Conservation (phyloP, 2,113 vertebrate species). For the Tachuris rubrigastra region DNA sequence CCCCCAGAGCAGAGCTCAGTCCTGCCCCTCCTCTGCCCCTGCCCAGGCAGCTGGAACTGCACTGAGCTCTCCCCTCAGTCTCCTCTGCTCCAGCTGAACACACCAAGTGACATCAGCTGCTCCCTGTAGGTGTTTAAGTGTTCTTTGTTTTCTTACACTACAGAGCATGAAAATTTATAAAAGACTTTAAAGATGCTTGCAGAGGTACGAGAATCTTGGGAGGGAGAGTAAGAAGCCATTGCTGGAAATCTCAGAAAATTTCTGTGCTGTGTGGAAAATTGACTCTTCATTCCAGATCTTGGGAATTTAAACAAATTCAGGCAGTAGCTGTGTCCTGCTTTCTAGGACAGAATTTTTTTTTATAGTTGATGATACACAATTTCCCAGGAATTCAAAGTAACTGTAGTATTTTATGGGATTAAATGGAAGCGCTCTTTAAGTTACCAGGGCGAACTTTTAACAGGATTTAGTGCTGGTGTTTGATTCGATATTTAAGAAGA, state of each 20-base stretch:
- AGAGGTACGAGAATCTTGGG: background rate
- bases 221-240: background rate
- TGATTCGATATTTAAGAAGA: background rate
- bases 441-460: background rate
- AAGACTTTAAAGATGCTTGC: background rate
- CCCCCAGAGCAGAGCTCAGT: too few relatives aligned
- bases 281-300: background rate
- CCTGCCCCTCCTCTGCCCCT: too few relatives aligned
- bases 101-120: background rate
- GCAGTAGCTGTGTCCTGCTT: background rate
- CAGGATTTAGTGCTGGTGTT: background rate
- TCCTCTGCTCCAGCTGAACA: too few relatives aligned
- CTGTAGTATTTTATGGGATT: background rate
- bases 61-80: too few relatives aligned
- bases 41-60: too few relatives aligned
- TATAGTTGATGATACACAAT: background rate
- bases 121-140: background rate
- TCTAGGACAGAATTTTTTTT: background rate
- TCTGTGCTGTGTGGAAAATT: background rate
- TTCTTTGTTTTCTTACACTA: background rate
- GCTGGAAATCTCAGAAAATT: background rate
- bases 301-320: background rate
- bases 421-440: background rate
- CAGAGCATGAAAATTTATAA: background rate
- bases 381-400: background rate